Evolutionary conservation across 2,113 vertebrate species (phyloP), one percentile per base, ranked within the genome.

Genomic region (Oophaga pumilio): DNA sequence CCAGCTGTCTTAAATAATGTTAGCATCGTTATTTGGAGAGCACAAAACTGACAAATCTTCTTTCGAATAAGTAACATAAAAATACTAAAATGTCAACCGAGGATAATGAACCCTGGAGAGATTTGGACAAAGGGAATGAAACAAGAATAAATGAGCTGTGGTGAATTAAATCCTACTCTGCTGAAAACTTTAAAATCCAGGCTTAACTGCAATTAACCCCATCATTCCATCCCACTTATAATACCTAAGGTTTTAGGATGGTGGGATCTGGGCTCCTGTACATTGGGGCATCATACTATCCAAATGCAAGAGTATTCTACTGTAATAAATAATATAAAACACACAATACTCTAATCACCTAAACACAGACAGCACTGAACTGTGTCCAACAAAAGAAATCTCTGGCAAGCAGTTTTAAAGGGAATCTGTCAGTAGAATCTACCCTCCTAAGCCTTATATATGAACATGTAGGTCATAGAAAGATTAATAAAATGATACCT

Each of bases 81-180:
- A 50, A 50, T 74, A 22, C 18, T 17, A 74, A 74, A 74, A 74
- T 74, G 71, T 74, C 71, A 74, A 11, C 69, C 28, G 17, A 73
- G 69, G 28, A 73, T 73, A 73, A 73, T 73, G 33, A 73, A 73
- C 69, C 69, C 69, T 73, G 17, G 15, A 49, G 69, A 73, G 28
- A 73, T 9, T 73, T 49, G 15, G 8, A 73, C 33, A 49, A 73
- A 73, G 28, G 1, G 33, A 20, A 73, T 49, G 8, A 73, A 73
- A 73, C 17, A 49, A 15, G 8, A 73, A 73, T 43, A 73, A 74
- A 74, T 74, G 71, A 22, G 71, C 4, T 9, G 10, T 22, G 43
- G 17, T 50, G 33, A 74, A 50, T 74, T 74, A 73, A 43, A 28
- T 18, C 13, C 26, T 69, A 28, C 26, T 71, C 14, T 28, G 13